Conservation (phyloP, 2,113 vertebrate genomes). For the Vicugna pacos region DNA sequence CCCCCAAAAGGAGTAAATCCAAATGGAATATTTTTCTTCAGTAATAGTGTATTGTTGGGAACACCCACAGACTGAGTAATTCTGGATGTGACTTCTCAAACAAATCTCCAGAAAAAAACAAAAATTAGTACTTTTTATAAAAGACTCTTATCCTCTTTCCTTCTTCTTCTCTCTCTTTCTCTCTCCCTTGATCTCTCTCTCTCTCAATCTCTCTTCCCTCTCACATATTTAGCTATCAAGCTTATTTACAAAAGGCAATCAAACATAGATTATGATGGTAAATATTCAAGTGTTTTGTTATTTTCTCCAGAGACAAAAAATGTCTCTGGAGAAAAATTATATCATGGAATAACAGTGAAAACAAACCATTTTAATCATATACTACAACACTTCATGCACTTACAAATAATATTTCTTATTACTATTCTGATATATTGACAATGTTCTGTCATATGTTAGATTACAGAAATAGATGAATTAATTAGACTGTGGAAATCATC, state of each 20-base stretch:
- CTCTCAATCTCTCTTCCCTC: not conserved
- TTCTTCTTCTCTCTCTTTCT: not conserved
- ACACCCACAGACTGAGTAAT: not conserved
- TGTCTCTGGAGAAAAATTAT: not conserved
- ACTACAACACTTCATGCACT: not conserved
- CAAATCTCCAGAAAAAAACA: not conserved
- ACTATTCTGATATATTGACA: not conserved
- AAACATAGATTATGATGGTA: not conserved
- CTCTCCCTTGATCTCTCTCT: too few relatives aligned
- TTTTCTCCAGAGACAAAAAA: slow-evolving; percentile 53
- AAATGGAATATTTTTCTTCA: slow-evolving; percentile 29
- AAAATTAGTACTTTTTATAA: not conserved
- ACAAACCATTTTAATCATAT: not conserved
- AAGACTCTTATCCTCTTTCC: not conserved
- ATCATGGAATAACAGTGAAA: slow-evolving; percentile 35
- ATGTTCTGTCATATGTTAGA: not conserved
- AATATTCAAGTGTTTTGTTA: not conserved
- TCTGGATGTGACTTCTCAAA: slow-evolving; percentile 5
- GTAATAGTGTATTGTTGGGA: not conserved
- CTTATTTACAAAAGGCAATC: not conserved
- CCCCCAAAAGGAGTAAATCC: not conserved
- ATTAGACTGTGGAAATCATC: not conserved
- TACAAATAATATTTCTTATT: slow-evolving; percentile 32
- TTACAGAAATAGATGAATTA: not conserved
- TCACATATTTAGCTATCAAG: not conserved